Evolutionary conservation across 2,888 invertebrate species (phyloP), one percentile per base, ranked within the genome.

Genomic region (Heliconius sara): DNA sequence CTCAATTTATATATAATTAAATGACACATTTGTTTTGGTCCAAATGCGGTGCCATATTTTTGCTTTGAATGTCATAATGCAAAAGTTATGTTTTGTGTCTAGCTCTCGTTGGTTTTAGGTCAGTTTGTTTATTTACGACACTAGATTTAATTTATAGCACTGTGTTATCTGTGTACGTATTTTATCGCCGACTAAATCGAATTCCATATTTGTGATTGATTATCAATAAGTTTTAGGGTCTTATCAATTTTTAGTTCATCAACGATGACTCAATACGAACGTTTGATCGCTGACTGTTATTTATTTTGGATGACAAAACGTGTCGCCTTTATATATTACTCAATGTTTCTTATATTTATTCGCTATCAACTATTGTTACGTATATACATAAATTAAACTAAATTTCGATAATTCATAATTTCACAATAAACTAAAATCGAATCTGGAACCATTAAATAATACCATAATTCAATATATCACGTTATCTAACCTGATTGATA

Each of bases 101-200:
- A 82, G 81, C 81, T 80, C 83, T 83, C 83, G 82, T 83, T 84
- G 85, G 82, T 84, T 84, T 83, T 83, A 83, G 85, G 85, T 85
- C 84, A 83, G 77, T 79, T 80, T 82, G 83, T 78, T 81, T 85
- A 84, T 85, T 85, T 83, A 85, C 84, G 85, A 85, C 80, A 84
- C 80, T 79, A 77, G 80, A 67, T 81, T 82, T 83, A 83, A 85
- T 84, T 85, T 84, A 84, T 82, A 78, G 82, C 83, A 78, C 73
- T 47, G 80, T 82, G 83, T 83, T 83, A 81, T 82, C 81, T 70
- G 72, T 79, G 83, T 83, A 80, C 81, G 81, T 81, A 84, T 80
- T 85, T 85, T 83, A 82, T 84, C 84, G 82, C 73, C 87, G 86
- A 87, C 86, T 86, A 85, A 85, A 84, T 83, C 84, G 83, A 85